These are phyloP conservation scores for Drosophila emarginata DNA, from an alignment of 2,888 invertebrate species.

Conservation along the genomic window DNA sequence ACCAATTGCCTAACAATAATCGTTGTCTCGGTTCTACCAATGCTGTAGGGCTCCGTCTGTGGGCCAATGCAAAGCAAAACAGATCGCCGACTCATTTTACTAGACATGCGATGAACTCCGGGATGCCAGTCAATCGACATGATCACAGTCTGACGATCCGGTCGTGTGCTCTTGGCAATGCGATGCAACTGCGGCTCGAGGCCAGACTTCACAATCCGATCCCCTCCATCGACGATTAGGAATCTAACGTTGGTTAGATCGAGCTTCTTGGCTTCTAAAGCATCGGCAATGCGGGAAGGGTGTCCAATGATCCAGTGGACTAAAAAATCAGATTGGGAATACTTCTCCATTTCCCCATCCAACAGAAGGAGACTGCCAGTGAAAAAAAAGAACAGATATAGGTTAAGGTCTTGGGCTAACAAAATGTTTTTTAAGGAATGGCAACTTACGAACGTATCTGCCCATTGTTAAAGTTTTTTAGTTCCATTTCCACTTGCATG, in stretches of 20 bases:
- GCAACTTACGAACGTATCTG: conserved; percentile 89
- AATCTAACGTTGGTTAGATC: background rate
- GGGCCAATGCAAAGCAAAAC: background rate
- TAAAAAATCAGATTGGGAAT: background rate
- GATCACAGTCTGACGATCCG: conserved; percentile 92
- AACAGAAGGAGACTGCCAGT: background rate
- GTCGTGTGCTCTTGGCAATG: conserved; percentile 89
- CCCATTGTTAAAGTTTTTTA: conserved; percentile 93
- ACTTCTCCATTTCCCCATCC: background rate
- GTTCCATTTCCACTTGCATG: conserved; percentile 94
- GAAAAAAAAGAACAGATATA: background rate
- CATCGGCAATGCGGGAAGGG: background rate
- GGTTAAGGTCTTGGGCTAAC: background rate
- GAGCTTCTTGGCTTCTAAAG: background rate
- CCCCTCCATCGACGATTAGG: conserved; percentile 89
- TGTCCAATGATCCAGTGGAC: background rate
- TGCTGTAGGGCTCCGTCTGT: background rate
- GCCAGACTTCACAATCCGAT: conserved; percentile 92
- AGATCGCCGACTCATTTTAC: conserved; percentile 90
- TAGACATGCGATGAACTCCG: conserved; percentile 89
- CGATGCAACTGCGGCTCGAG: conserved; percentile 91
- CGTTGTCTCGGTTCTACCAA: background rate
- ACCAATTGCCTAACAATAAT: conserved; percentile 87
- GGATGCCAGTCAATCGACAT: conserved; percentile 97
- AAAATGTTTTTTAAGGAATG: background rate